These are phyloP conservation scores for Halcyon badia DNA, from an alignment of 2,797 vertebrate genomes.

Conservation along the genomic window DNA sequence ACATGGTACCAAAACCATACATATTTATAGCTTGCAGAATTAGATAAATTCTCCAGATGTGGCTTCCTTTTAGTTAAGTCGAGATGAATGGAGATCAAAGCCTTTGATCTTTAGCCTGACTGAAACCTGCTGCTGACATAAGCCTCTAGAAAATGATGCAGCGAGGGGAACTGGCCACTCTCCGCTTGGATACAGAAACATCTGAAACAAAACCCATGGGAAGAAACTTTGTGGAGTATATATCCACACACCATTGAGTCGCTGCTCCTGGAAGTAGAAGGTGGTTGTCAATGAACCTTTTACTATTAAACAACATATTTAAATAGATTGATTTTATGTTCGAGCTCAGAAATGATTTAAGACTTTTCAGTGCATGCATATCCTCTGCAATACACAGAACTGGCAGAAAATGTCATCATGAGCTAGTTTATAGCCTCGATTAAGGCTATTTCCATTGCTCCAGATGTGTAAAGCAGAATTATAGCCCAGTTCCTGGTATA, in stretches of 20 bases:
- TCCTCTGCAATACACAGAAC: constrained; percentile 14
- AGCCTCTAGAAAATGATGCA: constrained; percentile 43
- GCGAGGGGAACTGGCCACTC: neutral
- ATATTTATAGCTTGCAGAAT: constrained; percentile 56
- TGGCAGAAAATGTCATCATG: constrained; percentile 53
- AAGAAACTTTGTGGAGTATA: neutral
- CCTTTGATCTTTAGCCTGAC: constrained; percentile 74
- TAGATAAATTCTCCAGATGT: constrained; percentile 63
- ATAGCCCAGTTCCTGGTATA: constrained; percentile 1
- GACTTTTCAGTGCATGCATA: neutral
- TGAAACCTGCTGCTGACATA: constrained; percentile 57
- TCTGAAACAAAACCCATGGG: neutral
- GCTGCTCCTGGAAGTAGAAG: neutral
- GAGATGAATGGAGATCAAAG: constrained; percentile 63
- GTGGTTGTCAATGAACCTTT: constrained; percentile 10
- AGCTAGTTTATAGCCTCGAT: constrained; percentile 54
- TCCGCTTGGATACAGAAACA: neutral
- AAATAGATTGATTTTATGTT: constrained; percentile 51
- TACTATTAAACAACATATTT: constrained; percentile 32
- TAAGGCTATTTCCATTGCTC: constrained; percentile 56
- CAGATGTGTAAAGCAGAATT: constrained; percentile 61
- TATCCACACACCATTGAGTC: neutral
- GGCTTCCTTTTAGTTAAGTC: constrained; percentile 57
- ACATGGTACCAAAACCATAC: constrained; percentile 53
- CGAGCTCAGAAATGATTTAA: constrained; percentile 45